These are phyloP conservation scores for Tipula confusa DNA, from an alignment of 2,888 invertebrate species.

Conservation along the genomic window DNA sequence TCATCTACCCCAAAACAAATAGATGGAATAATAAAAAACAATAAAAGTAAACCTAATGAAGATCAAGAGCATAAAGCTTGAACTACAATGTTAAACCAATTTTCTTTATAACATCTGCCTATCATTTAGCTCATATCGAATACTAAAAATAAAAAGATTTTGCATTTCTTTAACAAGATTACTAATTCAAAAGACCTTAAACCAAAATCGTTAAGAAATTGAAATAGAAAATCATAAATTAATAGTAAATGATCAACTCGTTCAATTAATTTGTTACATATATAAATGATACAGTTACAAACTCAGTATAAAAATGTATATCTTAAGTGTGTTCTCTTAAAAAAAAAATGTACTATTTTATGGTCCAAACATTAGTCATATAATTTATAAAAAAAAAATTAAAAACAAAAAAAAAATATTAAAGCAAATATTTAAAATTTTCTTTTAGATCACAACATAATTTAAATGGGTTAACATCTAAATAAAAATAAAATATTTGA, in stretches of 20 bases:
- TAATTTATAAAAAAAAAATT: neutral
- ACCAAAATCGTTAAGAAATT: neutral
- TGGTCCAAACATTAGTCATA: neutral
- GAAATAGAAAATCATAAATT: neutral
- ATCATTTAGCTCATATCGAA: too few species aligned
- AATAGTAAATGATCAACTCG: neutral
- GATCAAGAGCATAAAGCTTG: too few species aligned
- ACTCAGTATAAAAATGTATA: neutral
- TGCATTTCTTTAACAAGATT: too few species aligned
- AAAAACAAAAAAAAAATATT: neutral
- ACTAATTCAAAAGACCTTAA: neutral
- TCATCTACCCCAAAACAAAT: too few species aligned
- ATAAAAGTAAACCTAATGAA: too few species aligned
- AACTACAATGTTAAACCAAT: too few species aligned
- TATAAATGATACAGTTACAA: too few species aligned
- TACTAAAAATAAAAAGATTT: neutral
- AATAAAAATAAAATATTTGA: neutral
- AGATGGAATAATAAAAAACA: too few species aligned
- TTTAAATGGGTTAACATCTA: neutral
- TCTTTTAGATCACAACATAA: neutral
- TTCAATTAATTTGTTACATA: neutral
- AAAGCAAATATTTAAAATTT: neutral
- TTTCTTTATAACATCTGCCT: too few species aligned
- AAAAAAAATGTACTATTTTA: conserved; percentile 12
- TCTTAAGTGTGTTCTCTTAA: neutral